Evolutionary conservation across 2,113 vertebrate species (phyloP), one percentile per base, ranked within the genome.

Genomic region (Columbina picui): DNA sequence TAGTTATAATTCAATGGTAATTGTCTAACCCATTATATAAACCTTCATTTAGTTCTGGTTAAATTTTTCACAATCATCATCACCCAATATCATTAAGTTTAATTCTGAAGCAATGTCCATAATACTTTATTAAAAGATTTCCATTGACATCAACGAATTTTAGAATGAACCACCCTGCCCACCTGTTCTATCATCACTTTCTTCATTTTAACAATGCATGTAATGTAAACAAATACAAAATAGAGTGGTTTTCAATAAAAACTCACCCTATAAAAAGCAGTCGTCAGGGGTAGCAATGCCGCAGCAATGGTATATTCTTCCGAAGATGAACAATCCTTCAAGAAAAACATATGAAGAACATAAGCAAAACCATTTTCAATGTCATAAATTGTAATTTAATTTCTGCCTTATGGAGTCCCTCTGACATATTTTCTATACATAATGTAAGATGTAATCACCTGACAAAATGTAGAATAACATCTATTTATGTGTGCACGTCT

Each of bases 181-280:
- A 0, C 15, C 21, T 39, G 30, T 47, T 16, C 52, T 43, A 9
- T 13, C 7, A 55, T 41, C 25, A 4, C 30, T 55, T 82, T 49
- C 22, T 84, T 60, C 26, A 49, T 79, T 93, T 74, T 79, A 87
- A 47, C 22, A 64, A 70, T 2, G 2, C 14, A 93, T 41, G n/a
- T 47, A 49, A 78, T 65, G 13, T 30, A 34, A 84, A 92, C 60
- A 68, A 8, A 7, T 50, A n/a, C 9, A 80, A 76, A 59, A 45
- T 7, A 80, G 74, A 82, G 39, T 34, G 13, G 47, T 50, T 61
- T 94, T 34, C 75, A 74, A 53, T 20, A n/a, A 73, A 32, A 77
- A 96, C 99, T 99, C 97, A 99, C 99, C 98, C 99, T 98, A 94
- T 99, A 99, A 98, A 99, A 99, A 81, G 98, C 99, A 79, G 99